Percentiles rank a stretch among this genome's conserved stretches.
Evolutionary conservation across 2,888 invertebrate genomes (phyloP).

Genomic region (Meiosimyza decipiens): DNA sequence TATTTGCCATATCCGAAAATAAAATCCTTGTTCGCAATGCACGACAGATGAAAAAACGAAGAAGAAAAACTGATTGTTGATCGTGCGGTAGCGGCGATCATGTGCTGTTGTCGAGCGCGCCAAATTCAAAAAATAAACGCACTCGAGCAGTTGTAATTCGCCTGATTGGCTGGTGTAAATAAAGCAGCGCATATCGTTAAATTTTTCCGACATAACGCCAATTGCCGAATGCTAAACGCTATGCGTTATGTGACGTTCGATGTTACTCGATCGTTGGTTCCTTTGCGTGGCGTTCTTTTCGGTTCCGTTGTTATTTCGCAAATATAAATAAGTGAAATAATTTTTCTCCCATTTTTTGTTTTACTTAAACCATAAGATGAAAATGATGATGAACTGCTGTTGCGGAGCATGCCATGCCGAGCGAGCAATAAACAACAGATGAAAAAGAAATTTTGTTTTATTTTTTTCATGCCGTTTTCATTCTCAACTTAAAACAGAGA

Average conservation of each 20-base stretch:
- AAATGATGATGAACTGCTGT: conserved; percentile 45
- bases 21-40: conserved; percentile 26
- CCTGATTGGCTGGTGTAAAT: conserved; percentile 38
- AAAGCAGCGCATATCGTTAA: conserved; percentile 30
- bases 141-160: conserved; percentile 23
- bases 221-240: conserved; percentile 3
- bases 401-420: conserved; percentile 24
- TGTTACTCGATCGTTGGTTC: conserved; percentile 12
- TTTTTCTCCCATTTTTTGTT: conserved; percentile 44
- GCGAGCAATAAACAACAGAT: conserved; percentile 37
- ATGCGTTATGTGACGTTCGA: not conserved
- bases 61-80: not conserved
- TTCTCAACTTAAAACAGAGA: conserved; percentile 30
- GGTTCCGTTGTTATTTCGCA: conserved; percentile 42
- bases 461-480: conserved; percentile 39
- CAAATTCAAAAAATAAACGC: not conserved
- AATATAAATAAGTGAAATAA: conserved; percentile 50
- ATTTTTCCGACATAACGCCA: conserved; percentile 15
- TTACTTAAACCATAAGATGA: conserved; percentile 13
- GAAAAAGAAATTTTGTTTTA: conserved; percentile 45
- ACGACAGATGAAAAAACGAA: not conserved
- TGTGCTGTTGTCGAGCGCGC: not conserved
- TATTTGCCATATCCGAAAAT: conserved; percentile 25
- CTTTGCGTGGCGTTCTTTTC: conserved; percentile 34
- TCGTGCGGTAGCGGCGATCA: not conserved